Conservation (phyloP, 1,140 invertebrate genomes). For the Armadillidium nasatum region DNA sequence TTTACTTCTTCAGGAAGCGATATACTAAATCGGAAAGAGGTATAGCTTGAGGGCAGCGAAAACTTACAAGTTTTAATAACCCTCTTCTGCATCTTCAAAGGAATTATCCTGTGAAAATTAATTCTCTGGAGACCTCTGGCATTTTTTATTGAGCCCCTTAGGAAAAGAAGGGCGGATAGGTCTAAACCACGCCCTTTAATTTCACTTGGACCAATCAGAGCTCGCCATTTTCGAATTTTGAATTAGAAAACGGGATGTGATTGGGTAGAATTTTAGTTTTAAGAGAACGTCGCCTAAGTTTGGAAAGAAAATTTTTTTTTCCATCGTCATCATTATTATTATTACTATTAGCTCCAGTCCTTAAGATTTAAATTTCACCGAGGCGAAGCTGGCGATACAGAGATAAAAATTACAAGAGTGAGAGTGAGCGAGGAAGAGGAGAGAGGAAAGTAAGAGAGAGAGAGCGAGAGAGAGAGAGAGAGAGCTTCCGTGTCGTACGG, state of each 20-base stretch:
- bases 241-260: neutral
- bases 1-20: neutral
- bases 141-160: neutral
- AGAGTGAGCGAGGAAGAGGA: no score
- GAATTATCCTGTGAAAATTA: neutral
- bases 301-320: no score
- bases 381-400: conserved; percentile 4
- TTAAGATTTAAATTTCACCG: conserved; percentile 4
- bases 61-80: no score
- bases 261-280: neutral
- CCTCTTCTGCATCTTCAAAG: neutral
- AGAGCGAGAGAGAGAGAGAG: no score
- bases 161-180: neutral
- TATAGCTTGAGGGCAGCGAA: no score
- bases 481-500: neutral
- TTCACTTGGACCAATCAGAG: neutral
- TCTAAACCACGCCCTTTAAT: neutral
- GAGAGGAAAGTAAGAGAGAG: no score
- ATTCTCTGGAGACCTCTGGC: neutral
- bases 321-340: no score
- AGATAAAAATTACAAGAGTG: neutral
- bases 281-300: neutral
- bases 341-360: no score
- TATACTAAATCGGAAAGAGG: no score
- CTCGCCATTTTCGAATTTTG: neutral